Conservation (phyloP, 2,113 vertebrate genomes). For the Colaptes auratus region DNA sequence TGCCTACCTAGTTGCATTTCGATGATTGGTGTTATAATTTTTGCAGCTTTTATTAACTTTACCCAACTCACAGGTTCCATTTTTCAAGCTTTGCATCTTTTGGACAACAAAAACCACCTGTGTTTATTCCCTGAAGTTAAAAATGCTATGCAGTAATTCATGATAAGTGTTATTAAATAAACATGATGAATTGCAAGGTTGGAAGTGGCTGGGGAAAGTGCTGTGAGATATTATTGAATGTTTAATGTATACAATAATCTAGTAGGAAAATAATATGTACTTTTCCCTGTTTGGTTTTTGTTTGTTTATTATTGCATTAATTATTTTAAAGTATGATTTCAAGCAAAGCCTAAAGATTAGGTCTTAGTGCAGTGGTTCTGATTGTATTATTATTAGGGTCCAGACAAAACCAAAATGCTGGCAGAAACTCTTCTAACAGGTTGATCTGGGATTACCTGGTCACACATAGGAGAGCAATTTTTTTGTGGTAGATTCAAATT, state of each 20-base stretch:
- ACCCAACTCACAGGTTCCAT: background rate
- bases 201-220: background rate
- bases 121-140: background rate
- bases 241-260: background rate
- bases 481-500: background rate
- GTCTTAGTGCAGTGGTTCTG: background rate
- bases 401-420: background rate
- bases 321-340: background rate
- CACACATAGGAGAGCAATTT: fast-evolving
- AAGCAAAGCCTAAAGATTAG: background rate
- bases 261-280: background rate
- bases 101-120: background rate
- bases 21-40: background rate
- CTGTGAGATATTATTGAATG: background rate
- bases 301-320: background rate
- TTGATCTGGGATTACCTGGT: background rate
- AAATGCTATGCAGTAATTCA: background rate
- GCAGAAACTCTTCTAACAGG: background rate
- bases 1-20: background rate
- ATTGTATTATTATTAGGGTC: background rate
- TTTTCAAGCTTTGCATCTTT: background rate
- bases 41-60: background rate
- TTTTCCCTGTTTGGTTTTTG: background rate
- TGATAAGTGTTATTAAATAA: background rate
- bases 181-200: background rate